phyloP scores from a whole-genome alignment of 2,113 vertebrate species.

The Zeus faber region DNA sequence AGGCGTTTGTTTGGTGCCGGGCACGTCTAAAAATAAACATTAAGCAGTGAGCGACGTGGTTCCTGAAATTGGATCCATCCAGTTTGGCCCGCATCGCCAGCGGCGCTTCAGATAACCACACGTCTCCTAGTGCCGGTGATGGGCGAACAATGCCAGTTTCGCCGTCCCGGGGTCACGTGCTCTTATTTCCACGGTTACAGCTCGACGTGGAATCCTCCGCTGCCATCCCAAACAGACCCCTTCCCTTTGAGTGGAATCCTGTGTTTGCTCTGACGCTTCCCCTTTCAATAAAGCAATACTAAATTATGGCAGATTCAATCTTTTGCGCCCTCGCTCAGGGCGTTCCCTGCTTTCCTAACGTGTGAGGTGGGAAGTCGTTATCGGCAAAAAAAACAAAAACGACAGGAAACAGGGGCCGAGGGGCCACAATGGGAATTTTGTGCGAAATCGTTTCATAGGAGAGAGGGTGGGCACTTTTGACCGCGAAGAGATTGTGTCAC shows the following conservation, averaged over 20 bases:
- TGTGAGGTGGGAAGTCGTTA: constrained; percentile 25
- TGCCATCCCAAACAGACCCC: constrained; percentile 4
- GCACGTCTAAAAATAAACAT: not conserved
- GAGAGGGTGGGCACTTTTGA: no score
- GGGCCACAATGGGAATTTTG: not conserved
- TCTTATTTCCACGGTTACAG: constrained; percentile 1
- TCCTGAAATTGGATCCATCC: not conserved
- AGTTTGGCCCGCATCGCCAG: not conserved
- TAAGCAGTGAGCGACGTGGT: not conserved
- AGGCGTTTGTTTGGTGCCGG: not conserved
- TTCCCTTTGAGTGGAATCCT: constrained; percentile 36
- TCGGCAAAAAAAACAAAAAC: constrained; percentile 22
- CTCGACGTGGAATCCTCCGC: constrained; percentile 4
- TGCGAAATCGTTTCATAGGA: not conserved
- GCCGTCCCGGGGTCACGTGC: not conserved
- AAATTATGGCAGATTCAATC: not conserved
- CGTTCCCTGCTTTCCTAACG: constrained; percentile 38
- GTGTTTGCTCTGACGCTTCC: constrained; percentile 42
- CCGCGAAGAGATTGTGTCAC: no score
- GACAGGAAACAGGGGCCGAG: constrained; percentile 40
- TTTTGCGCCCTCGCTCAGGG: constrained; percentile 17
- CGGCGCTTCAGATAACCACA: not conserved
- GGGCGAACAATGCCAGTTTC: not conserved
- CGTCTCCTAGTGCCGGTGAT: not conserved
- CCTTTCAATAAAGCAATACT: constrained; percentile 10